Evolutionary conservation across 1,140 invertebrate species (phyloP).

Genomic region (Daktulosphaira vitifoliae): DNA sequence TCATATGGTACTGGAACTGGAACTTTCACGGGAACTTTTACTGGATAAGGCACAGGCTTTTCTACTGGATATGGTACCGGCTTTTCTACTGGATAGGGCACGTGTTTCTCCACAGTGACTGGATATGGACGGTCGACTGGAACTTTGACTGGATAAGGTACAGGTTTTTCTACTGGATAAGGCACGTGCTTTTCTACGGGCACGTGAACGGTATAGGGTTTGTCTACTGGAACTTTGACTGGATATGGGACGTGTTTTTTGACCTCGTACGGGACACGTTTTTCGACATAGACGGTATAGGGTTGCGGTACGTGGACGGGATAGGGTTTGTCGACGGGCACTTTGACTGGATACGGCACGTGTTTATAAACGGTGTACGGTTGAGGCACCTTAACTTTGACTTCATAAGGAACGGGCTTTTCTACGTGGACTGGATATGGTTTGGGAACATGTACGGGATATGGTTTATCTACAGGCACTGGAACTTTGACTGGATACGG

Average conservation of each 20-base stretch:
- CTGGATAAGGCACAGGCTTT: constrained; percentile 48
- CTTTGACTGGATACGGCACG: constrained; percentile 4
- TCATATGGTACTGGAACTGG: constrained; percentile 60
- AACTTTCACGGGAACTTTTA: constrained; percentile 53
- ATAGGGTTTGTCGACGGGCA: constrained; percentile 7
- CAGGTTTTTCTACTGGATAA: constrained; percentile 44
- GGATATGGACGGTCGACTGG: constrained; percentile 21
- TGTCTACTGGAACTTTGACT: constrained; percentile 46
- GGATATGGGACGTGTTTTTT: constrained; percentile 62
- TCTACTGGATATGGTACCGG: constrained; percentile 61
- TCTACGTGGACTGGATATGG: constrained; percentile 46
- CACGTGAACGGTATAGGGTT: constrained; percentile 49
- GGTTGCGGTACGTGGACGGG: constrained; percentile 41
- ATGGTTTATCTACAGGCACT: constrained; percentile 37
- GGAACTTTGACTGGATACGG: constrained; percentile 34
- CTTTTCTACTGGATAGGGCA: constrained; percentile 42
- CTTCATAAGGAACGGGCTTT: constrained; percentile 49
- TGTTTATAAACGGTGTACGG: neutral
- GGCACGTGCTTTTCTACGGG: constrained; percentile 55
- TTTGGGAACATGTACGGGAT: constrained; percentile 40
- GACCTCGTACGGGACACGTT: constrained; percentile 53
- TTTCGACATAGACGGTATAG: constrained; percentile 54
- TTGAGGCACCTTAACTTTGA: constrained; percentile 19
- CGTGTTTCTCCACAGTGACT: constrained; percentile 43
- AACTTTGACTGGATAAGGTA: constrained; percentile 28